Percentiles rank a stretch among this genome's conserved stretches.
Evolutionary conservation across 2,888 invertebrate species (phyloP).

Genomic region (Dascillus cervinus): DNA sequence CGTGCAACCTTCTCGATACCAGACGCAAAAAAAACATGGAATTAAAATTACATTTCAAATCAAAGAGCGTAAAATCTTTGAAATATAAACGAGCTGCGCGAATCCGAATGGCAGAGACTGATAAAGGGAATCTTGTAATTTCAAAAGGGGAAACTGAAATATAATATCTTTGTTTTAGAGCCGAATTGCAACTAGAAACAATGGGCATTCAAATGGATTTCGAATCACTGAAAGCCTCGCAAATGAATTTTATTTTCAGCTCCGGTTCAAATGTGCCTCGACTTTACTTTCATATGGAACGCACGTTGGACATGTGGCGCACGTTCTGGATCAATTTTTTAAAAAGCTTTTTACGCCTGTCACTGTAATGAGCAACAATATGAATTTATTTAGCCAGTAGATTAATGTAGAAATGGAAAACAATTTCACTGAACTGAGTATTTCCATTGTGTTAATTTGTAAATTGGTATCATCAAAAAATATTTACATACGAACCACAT

Average conservation of each 20-base stretch:
- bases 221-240: conserved; percentile 11
- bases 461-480: too few relatives aligned
- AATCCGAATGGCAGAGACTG: conserved; percentile 11
- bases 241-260: conserved; percentile 9
- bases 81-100: conserved; percentile 6
- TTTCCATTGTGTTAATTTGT: too few relatives aligned
- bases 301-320: too few relatives aligned
- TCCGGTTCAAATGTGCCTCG: conserved; percentile 4
- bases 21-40: background rate
- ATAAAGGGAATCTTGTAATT: conserved; percentile 13
- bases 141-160: conserved; percentile 11
- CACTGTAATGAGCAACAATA: too few relatives aligned
- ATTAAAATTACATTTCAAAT: conserved; percentile 8
- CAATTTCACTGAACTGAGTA: too few relatives aligned
- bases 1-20: too few relatives aligned
- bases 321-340: too few relatives aligned
- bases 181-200: conserved; percentile 9
- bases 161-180: conserved; percentile 11
- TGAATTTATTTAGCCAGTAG: too few relatives aligned
- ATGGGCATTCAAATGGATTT: conserved; percentile 9
- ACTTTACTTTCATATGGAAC: too few relatives aligned
- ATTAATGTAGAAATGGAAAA: too few relatives aligned
- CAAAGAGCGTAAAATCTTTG: conserved; percentile 10
- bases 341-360: too few relatives aligned
- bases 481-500: too few relatives aligned